Evolutionary conservation across 2,888 invertebrate species (phyloP).

Genomic region (Cheiracanthium punctorium): DNA sequence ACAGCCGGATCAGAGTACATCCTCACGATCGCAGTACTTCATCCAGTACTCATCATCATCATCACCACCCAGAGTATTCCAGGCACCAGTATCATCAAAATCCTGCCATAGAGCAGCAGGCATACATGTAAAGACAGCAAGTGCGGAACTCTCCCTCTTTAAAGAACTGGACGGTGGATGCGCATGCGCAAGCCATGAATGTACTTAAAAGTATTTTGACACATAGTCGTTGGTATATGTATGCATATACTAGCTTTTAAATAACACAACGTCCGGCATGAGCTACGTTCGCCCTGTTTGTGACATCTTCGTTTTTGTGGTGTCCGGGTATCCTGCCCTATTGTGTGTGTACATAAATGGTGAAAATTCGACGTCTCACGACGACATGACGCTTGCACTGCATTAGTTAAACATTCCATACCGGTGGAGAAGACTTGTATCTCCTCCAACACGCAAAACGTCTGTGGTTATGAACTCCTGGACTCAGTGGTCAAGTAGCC

Average conservation of each 20-base stretch:
- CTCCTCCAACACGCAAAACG: not conserved
- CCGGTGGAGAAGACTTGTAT: not conserved
- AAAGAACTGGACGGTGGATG: not conserved
- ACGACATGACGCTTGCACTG: not conserved
- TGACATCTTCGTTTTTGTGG: slow-evolving; percentile 27
- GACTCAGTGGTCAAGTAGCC: not conserved
- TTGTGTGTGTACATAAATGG: slow-evolving; percentile 11
- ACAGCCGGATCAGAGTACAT: slow-evolving; percentile 45
- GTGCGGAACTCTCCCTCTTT: not conserved
- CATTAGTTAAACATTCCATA: slow-evolving; percentile 5
- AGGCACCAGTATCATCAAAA: slow-evolving; percentile 42
- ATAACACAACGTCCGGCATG: slow-evolving; percentile 23
- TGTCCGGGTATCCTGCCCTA: slow-evolving; percentile 32
- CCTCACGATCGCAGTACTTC: slow-evolving; percentile 4
- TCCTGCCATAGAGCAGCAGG: slow-evolving; percentile 51
- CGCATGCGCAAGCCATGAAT: not conserved
- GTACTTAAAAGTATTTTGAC: not conserved
- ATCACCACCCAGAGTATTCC: slow-evolving; percentile 15
- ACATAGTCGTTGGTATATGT: not conserved
- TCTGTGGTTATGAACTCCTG: not conserved
- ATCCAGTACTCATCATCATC: not conserved
- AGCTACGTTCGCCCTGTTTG: slow-evolving; percentile 16
- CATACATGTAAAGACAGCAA: slow-evolving; percentile 46
- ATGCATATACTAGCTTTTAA: not conserved
- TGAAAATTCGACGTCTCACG: not conserved